Evolutionary conservation across 2,888 invertebrate species (phyloP), one percentile per base, ranked within the genome.

Genomic region (Amiota communis): DNA sequence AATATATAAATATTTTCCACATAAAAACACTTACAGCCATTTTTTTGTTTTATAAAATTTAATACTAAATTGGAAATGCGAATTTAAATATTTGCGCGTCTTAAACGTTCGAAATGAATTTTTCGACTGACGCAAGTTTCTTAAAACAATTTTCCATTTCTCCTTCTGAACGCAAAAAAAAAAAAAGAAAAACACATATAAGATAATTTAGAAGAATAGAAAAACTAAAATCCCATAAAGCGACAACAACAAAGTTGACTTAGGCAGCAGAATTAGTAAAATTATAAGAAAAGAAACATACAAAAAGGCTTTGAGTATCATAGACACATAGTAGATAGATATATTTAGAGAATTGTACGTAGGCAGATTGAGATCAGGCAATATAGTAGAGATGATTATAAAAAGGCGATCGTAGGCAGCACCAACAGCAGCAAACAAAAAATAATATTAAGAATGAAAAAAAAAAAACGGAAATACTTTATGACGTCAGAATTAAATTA

Each of bases 141-240:
- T 73, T 77, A 82, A 83, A 68, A 81, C 79, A 78, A 81, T 83
- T 86, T 88, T 88, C 86, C 85, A 88, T 86, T 85, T 88, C 84
- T 86, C 80, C 83, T 82, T 79, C 75, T 73, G 77, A 72, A 56
- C 48, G 48, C 48, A 56, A 70, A 72, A 79, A 71, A 36, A 36
- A 36, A 36, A 23, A 23, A 23, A 36, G 6, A 36, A 36, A n/a
- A n/a, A n/a, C n/a, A 36, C 36, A 36, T 6, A 36, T 36, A 6
- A 78, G 77, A 81, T 78, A 81, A 79, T 81, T 75, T 78, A 75
- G 74, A 75, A 81, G 80, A 84, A 76, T 77, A 70, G 56, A 69
- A 53, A 46, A 13, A 53, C 53, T 8, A 57, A 57, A 10, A 17
- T 12, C 15, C 10, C 11, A 59, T 20, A 17, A n/a, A 59, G 59